Evolutionary conservation across 2,888 invertebrate genomes (phyloP), one percentile per base, ranked within the genome.

Genomic region (Neelides folsomi): DNA sequence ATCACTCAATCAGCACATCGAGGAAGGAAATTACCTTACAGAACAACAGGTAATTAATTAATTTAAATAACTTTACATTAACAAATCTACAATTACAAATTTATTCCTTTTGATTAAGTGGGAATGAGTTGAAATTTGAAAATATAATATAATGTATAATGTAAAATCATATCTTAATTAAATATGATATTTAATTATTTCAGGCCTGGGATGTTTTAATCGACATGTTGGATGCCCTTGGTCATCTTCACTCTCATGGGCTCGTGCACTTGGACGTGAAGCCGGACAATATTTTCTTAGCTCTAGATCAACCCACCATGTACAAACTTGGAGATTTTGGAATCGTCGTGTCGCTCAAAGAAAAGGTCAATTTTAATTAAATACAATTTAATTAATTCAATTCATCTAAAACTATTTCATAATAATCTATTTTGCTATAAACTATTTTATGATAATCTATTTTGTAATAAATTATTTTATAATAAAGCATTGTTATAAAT

Each of bases 311-410:
- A 19, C 67, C 72, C 13, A 68, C 68, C n/a, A 51, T 60, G 4
- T 84, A 79, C 67, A 85, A 86, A 68, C 71, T 86, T 2, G 79
- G 79, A 38, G 85, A 86, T 70, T 85, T 86, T 69, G 85, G 85
- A 10, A 72, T 85, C 12, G 77, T 83, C 12, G 72, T 80, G 19
- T 80, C 83, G 68, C 66, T 81, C 34, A 74, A 76, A 51, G 73
- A 73, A 68, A 73, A 57, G 51, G 65, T 65, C 3, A 27, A 27
- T n/a, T n/a, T n/a, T n/a, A n/a, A n/a, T n/a, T n/a, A n/a, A n/a
- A n/a, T n/a, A n/a, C n/a, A n/a, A n/a, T n/a, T n/a, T n/a, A n/a
- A n/a, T n/a, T n/a, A n/a, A n/a, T n/a, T n/a, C n/a, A n/a, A n/a
- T n/a, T n/a, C n/a, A n/a, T n/a, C n/a, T n/a, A n/a, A n/a, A n/a